These are phyloP conservation scores for Lepus timidus DNA, from an alignment of 2,113 vertebrate species.

Conservation along the genomic window DNA sequence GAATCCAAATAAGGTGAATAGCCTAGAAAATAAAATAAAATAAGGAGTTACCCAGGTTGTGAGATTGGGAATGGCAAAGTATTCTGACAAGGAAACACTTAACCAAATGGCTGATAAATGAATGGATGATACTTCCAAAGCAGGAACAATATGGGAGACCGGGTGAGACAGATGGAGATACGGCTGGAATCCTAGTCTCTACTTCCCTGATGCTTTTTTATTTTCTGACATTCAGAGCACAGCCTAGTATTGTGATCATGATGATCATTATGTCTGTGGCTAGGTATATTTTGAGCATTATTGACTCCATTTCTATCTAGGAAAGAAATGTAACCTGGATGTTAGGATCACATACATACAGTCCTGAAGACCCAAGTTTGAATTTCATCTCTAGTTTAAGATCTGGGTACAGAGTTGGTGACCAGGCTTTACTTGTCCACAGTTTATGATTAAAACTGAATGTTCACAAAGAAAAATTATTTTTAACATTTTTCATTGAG, in stretches of 20 bases:
- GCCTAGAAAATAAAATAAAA: not conserved
- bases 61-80: constrained; percentile 10
- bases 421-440: not conserved
- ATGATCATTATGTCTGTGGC: not conserved
- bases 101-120: not conserved
- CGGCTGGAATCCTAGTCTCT: constrained; percentile 54
- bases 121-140: constrained; percentile 24
- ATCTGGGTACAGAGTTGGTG: not conserved
- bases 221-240: constrained; percentile 55
- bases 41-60: not conserved
- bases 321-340: not conserved
- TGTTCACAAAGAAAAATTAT: constrained; percentile 32
- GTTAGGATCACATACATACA: not conserved
- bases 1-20: not conserved
- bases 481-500: constrained; percentile 1
- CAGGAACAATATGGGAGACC: constrained; percentile 27
- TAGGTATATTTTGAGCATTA: constrained; percentile 41
- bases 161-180: constrained; percentile 54
- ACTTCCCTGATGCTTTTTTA: constrained; percentile 41
- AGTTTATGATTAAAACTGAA: constrained; percentile 24
- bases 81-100: constrained; percentile 50
- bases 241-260: constrained; percentile 1
- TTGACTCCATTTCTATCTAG: constrained; percentile 50
- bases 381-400: constrained; percentile 33
- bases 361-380: not conserved